Percentiles rank a stretch among this genome's conserved stretches.
phyloP scores from a whole-genome alignment of 2,113 vertebrate genomes.

The Elephantulus edwardii region DNA sequence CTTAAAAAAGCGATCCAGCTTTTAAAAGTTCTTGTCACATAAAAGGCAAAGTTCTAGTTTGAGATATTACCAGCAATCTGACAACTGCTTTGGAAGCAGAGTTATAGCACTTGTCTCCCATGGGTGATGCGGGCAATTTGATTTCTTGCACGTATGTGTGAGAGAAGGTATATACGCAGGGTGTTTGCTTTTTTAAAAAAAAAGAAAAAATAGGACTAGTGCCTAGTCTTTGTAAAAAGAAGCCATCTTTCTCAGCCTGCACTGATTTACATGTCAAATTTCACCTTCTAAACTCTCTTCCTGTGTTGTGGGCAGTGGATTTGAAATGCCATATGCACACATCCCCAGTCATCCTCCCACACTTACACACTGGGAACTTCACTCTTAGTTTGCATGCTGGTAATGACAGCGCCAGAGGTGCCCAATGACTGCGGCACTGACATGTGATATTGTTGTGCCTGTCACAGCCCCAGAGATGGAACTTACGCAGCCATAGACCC shows the following conservation, averaged over 20 bases:
- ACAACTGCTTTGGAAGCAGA: slow-evolving; percentile 64
- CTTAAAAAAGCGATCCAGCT: not conserved
- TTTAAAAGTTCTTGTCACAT: slow-evolving; percentile 53
- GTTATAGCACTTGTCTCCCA: not conserved
- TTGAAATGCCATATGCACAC: no score
- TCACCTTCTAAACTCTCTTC: not conserved
- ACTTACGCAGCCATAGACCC: not conserved
- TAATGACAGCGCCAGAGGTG: not conserved
- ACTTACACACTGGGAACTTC: not conserved
- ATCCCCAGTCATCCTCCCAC: not conserved
- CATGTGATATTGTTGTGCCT: not conserved
- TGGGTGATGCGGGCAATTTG: slow-evolving; percentile 44
- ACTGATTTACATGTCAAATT: not conserved
- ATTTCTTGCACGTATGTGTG: slow-evolving; percentile 36
- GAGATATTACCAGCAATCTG: slow-evolving; percentile 12
- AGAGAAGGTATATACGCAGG: not conserved
- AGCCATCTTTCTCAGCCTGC: not conserved
- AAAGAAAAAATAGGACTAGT: not conserved
- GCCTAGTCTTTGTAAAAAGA: not conserved
- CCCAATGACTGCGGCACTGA: slow-evolving; percentile 10
- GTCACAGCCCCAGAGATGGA: slow-evolving; percentile 40
- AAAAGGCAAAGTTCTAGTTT: slow-evolving; percentile 18
- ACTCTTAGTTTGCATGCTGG: not conserved
- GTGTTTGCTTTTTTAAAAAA: not conserved
- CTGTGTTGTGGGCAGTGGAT: not conserved